Evolutionary conservation across 2,888 invertebrate genomes (phyloP).

Genomic region (Chrysina gloriosa): DNA sequence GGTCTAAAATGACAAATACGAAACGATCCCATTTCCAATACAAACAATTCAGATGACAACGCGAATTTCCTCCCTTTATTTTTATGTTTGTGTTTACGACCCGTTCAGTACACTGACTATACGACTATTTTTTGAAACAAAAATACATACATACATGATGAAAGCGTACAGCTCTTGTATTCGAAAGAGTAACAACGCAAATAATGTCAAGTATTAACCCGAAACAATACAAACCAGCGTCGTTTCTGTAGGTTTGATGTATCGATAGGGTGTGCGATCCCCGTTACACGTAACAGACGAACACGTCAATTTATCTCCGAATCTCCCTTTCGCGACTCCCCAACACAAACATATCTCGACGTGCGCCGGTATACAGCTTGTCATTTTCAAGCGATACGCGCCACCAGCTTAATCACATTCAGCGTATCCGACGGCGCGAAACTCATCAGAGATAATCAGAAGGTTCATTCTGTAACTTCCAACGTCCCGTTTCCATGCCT

Average conservation of each 20-base stretch:
- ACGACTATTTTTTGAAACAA: too few species aligned
- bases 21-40: too few species aligned
- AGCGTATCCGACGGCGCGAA: background rate
- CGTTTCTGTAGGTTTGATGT: background rate
- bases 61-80: too few species aligned
- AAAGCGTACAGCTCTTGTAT: too few species aligned
- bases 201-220: too few species aligned
- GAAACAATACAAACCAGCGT: too few species aligned
- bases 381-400: background rate
- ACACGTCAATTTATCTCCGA: constrained; percentile 13
- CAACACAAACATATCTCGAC: constrained; percentile 20
- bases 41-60: too few species aligned
- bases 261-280: background rate
- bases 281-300: background rate
- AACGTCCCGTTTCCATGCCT: constrained; percentile 3
- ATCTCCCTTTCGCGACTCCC: background rate
- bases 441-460: constrained; percentile 15
- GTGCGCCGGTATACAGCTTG: background rate
- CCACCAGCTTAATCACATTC: constrained; percentile 6
- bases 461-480: constrained; percentile 12
- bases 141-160: too few species aligned
- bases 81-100: too few species aligned
- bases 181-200: too few species aligned
- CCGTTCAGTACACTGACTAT: too few species aligned
- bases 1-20: too few species aligned